Evolutionary conservation across 1,140 invertebrate species (phyloP), one percentile per base, ranked within the genome.

Genomic region (Brachystomella parvula): DNA sequence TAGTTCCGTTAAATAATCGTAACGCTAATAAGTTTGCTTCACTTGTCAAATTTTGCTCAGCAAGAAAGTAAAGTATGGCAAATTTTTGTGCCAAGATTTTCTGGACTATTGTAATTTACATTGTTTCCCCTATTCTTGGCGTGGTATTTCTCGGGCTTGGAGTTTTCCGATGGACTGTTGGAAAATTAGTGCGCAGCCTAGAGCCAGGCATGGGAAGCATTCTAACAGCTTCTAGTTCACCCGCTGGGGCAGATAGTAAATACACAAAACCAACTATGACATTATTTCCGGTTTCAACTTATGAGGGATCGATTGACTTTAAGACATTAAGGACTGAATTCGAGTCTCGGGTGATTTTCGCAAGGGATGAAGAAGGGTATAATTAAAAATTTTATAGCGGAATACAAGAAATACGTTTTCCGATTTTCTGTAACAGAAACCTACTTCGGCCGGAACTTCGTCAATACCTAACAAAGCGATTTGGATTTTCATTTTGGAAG

Each of bases 401-500:
- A n/a, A n/a, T n/a, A n/a, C n/a, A n/a, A n/a, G n/a, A n/a, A n/a
- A n/a, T n/a, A n/a, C n/a, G n/a, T n/a, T n/a, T n/a, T n/a, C n/a
- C n/a, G n/a, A n/a, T n/a, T n/a, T n/a, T n/a, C n/a, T n/a, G n/a
- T n/a, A n/a, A n/a, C n/a, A 47, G 44, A 21, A 19, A 60, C 6
- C 26, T 60, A 35, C 29, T 35, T 35, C 9, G 29, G 6, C 12
- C 12, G 30, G 58, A 60, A 60, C 29, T 60, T 17, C 12, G 33
- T 9, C 12, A 30, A 29, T 60, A 32, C 24, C 6, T 60, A 9
- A 35, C 32, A 6, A 6, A 24, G 17, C 32, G 29, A 3, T 30
- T 12, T 26, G 29, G 29, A 30, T 60, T 60, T 24, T 35, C 32
- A 12, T 60, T 60, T 29, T 60, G 58, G 58, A 60, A 60, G 58